phyloP scores from a whole-genome alignment of 2,888 invertebrate species.

The Seira musarum region DNA sequence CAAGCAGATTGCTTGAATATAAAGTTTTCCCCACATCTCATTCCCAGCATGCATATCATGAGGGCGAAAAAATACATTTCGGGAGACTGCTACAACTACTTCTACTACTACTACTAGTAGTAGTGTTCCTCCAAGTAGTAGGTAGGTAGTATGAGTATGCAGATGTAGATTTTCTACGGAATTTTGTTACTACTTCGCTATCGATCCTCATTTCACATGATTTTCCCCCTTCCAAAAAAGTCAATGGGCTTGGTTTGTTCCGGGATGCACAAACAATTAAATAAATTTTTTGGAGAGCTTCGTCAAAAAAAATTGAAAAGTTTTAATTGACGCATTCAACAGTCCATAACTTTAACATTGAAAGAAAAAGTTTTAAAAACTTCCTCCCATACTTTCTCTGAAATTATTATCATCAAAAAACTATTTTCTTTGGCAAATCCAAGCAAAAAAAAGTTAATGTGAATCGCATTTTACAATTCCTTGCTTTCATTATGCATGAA shows the following conservation, averaged over 20 bases:
- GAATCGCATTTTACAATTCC: conserved; percentile 4
- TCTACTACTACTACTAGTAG: not conserved
- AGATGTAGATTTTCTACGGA: not conserved
- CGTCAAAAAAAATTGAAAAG: no score
- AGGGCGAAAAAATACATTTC: not conserved
- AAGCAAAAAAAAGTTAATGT: conserved; percentile 1
- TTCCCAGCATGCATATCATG: not conserved
- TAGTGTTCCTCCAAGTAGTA: not conserved
- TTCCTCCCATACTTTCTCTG: not conserved
- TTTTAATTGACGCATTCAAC: no score
- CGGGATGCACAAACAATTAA: no score
- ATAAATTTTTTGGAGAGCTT: no score
- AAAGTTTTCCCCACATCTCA: not conserved
- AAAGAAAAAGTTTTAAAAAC: not conserved
- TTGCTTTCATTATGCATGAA: not conserved
- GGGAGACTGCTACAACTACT: conserved; percentile 5
- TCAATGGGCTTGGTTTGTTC: not conserved
- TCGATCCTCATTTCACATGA: conserved; percentile 65
- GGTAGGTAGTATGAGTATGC: not conserved
- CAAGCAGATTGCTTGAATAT: conserved; percentile 7
- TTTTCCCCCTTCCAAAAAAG: not conserved
- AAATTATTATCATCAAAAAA: conserved; percentile 1
- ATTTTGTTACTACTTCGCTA: conserved; percentile 42
- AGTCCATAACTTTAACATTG: no score
- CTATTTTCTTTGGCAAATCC: conserved; percentile 7